phyloP scores from a whole-genome alignment of 2,888 invertebrate species.

The Brachyptera putata region DNA sequence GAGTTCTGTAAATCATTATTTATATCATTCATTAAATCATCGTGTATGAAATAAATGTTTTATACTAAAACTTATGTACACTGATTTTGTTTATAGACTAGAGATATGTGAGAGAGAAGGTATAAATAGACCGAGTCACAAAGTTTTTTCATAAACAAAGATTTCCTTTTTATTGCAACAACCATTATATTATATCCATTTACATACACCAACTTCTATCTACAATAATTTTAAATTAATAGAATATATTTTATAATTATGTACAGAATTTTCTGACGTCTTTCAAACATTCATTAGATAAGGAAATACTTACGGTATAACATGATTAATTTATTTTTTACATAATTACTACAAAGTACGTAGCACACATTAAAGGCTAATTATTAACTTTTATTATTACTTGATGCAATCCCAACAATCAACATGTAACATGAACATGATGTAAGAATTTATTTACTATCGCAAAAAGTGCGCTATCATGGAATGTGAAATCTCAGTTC shows the following conservation, averaged over 20 bases:
- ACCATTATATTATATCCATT: slow-evolving; percentile 11
- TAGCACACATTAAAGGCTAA: not conserved
- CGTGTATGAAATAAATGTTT: too few relatives aligned
- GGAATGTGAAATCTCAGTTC: not conserved
- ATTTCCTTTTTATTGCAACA: slow-evolving; percentile 13
- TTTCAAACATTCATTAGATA: not conserved
- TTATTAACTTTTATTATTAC: too few relatives aligned
- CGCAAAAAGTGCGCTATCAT: too few relatives aligned
- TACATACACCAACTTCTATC: slow-evolving; percentile 7
- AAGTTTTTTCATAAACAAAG: slow-evolving; percentile 13
- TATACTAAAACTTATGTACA: too few relatives aligned
- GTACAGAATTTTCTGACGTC: not conserved
- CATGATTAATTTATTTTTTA: not conserved
- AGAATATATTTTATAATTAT: not conserved
- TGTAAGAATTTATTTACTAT: too few relatives aligned
- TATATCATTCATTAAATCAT: too few relatives aligned
- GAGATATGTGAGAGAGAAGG: too few relatives aligned
- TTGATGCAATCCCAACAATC: not conserved
- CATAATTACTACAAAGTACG: not conserved
- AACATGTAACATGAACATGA: not conserved
- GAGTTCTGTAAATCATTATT: too few relatives aligned
- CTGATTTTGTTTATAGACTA: too few relatives aligned
- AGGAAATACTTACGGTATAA: not conserved
- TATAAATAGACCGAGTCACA: too few relatives aligned
- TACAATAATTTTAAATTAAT: not conserved